These are phyloP conservation scores for Macropis europaea DNA, from an alignment of 2,888 invertebrate genomes.

Conservation along the genomic window DNA sequence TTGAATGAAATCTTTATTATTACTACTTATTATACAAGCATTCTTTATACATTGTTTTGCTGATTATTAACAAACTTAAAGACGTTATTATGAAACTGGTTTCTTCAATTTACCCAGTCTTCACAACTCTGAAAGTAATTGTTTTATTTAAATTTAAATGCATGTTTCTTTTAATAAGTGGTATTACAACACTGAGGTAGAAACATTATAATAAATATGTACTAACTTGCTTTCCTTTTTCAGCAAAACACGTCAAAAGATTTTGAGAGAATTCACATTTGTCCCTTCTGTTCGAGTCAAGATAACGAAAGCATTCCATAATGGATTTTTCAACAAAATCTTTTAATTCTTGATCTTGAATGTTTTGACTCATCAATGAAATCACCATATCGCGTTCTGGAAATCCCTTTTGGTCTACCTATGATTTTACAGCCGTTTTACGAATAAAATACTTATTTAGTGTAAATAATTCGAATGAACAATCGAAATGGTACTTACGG, in stretches of 20 bases:
- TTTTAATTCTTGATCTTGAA: slow-evolving; percentile 84
- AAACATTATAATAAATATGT: neutral
- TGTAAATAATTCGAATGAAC: neutral
- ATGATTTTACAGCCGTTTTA: neutral
- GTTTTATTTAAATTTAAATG: neutral
- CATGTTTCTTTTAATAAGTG: neutral
- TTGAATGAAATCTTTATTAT: neutral
- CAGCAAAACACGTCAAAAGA: slow-evolving; percentile 85
- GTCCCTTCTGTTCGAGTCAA: slow-evolving; percentile 79
- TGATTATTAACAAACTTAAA: neutral
- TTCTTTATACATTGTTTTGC: neutral
- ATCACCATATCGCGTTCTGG: slow-evolving; percentile 85
- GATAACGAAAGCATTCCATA: slow-evolving; percentile 86
- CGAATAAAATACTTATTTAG: neutral
- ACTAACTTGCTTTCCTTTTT: slow-evolving; percentile 84
- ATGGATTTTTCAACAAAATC: slow-evolving; percentile 87
- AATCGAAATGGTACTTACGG: slow-evolving; percentile 80
- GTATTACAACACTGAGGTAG: neutral
- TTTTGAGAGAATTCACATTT: slow-evolving; percentile 86
- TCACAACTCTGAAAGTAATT: slow-evolving; percentile 83
- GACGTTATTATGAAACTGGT: neutral
- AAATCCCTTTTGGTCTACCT: slow-evolving; percentile 84
- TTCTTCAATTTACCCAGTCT: slow-evolving; percentile 84
- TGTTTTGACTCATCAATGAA: slow-evolving; percentile 83
- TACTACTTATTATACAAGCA: neutral